Base-by-base conservation (phyloP, 2,113 vertebrate genomes). In the Ictalurus furcatus region DNA sequence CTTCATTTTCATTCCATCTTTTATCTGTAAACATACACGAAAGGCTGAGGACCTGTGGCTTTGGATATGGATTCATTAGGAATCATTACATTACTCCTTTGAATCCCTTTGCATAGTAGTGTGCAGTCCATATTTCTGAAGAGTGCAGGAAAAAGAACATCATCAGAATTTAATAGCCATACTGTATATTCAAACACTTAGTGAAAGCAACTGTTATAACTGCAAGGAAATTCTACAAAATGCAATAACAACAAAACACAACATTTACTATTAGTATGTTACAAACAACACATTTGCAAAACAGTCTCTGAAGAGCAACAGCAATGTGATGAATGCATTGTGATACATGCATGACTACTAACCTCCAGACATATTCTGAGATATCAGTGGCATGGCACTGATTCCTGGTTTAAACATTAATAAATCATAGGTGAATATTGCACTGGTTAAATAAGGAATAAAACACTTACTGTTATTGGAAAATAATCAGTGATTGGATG, bases 241-340 rank as follows among this genome's bases (percentile, higher is more conserved):
- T 52, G 11, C 6, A 48, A 52, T 23, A 44, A 23, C 21, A 76
- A 76, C 19, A 21, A 48, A 25, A 48, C 21, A 76, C 37, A 34
- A 30, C 5, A 69, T 25, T 52, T 78, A 28, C 9, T 78, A 52
- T 48, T 6, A 48, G 40, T 13, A n/a, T 79, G 44, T n/a, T 28
- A 28, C 25, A 54, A 54, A 28, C 17, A 48, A 25, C 3, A 40
- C 23, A 40, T 76, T 76, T 4, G 37, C 1, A 44, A 37, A 48
- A 52, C 19, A 78, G 76, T 80, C 48, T 80, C 6, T n/a, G 12
- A 54, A 16, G 76, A 80, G 25, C 25, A 54, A n/a, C 48, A 79
- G 48, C 76, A 79, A n/a, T 79, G 25, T 54, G 17, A 23, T 58
- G 44, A 83, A 83, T 83, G 30, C 12, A 83, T 61, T 83, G n/a